A percentile compares a stretch with the other conserved stretches of the same genome.
phyloP scores from a whole-genome alignment of 2,797 vertebrate genomes.

The Florisuga fusca region DNA sequence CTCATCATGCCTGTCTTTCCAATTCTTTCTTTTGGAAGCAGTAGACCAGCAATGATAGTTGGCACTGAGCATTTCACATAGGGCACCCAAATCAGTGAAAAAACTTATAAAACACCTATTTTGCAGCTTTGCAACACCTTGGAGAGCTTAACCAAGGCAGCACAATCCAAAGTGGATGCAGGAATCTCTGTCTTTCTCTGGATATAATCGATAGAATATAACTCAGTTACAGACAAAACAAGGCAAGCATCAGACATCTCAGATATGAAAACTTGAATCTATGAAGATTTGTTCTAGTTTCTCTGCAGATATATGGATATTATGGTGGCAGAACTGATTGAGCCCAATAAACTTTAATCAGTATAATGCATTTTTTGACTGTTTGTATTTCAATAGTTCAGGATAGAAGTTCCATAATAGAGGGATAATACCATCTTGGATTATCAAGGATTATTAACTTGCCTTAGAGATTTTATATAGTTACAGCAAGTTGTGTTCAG shows the following conservation, averaged over 20 bases:
- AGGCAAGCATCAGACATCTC: accelerated
- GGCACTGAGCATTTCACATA: neutral
- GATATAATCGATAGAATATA: neutral
- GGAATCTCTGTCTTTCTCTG: neutral
- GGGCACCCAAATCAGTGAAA: neutral
- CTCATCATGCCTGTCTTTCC: neutral
- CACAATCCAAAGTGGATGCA: neutral
- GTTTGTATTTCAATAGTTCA: neutral
- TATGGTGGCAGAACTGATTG: neutral
- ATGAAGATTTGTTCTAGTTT: neutral
- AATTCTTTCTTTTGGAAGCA: neutral
- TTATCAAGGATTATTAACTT: neutral
- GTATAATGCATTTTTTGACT: neutral
- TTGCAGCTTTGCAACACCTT: neutral
- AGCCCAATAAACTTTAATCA: neutral
- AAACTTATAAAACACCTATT: neutral
- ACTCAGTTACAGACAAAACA: neutral
- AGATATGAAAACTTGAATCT: neutral
- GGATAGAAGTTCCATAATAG: neutral
- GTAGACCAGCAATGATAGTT: neutral
- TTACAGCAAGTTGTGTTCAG: neutral
- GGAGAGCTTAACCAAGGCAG: neutral
- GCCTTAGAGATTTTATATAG: neutral
- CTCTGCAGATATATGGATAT: neutral
- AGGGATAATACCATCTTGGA: neutral